Evolutionary conservation across 2,797 vertebrate species (phyloP), one percentile per base, ranked within the genome.

Genomic region (Eurystomus glaucurus): DNA sequence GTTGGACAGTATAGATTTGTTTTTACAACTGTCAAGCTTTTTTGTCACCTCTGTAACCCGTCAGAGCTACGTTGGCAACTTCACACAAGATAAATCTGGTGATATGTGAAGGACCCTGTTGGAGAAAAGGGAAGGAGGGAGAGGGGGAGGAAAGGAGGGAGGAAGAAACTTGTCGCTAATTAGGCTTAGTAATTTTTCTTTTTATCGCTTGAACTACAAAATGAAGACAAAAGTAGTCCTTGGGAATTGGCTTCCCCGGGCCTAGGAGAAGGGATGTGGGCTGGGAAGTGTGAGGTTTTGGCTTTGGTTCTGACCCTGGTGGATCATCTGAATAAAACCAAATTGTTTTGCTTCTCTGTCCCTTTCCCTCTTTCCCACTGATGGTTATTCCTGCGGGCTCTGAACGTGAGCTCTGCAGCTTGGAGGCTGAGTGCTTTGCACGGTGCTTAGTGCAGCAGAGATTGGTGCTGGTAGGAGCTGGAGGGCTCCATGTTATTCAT

Each of bases 71-170:
- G n/a, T 79, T 76, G 48, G 15, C 57, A 95, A 35, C 89, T 90
- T 85, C 78, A 94, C 26, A 39, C 26, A 83, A 90, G 90, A 94
- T 68, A 96, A 95, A 90, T 95, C 65, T 66, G 51, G 43, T 16
- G 83, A 66, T 91, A 84, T 86, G 55, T 46, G 51, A 92, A 79
- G 48, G 79, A 29, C n/a, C 2, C 48, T 51, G 41, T 50, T 41
- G 45, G 29, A 52, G 17, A 37, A 65, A 43, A 52, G 10, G 23
- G 28, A 70, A 78, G 33, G 41, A 64, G 6, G 7, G 12, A 39
- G 21, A 51, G 9, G 7, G 29, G 22, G 33, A 50, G 5, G 14
- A 11, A 70, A 8, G 35, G 70, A 85, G 14, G 4, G 15, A 69
- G 10, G 31, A 72, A 82, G 19, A 69, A 86, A 69, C 5, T 17